Evolutionary conservation across 2,113 vertebrate genomes (phyloP), one percentile per base, ranked within the genome.

Genomic region (Pomatorhinus ruficollis): DNA sequence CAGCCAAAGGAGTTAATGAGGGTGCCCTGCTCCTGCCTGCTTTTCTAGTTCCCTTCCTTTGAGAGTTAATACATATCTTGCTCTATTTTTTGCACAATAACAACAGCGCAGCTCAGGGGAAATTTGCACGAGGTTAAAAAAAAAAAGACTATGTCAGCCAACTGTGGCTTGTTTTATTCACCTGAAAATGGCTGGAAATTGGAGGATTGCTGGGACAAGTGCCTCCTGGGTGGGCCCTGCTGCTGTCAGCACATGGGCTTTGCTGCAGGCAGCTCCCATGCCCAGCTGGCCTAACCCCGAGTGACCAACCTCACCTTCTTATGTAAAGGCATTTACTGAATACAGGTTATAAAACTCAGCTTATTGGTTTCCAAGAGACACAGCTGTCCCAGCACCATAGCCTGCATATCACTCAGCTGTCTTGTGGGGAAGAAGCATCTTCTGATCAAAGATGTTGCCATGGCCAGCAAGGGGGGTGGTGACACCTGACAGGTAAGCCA

Each of bases 31-130:
- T 87, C 85, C 65, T 85, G 37, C 65, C 24, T 59, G 57, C 61
- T 83, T 88, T 87, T 76, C 82, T 71, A 65, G 83, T 70, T 90
- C 87, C 31, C 85, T 90, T 90, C 90, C 90, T 92, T 57, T 76
- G 95, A 80, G 85, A 93, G 71, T 70, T 92, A 77, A 94, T 88
- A 83, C 72, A 71, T 79, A 65, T 65, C 92, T 83, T 90, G 76
- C 63, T 96, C 92, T 90, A 92, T 57, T 92, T 93, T 93, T 87
- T 79, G 50, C 59, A 86, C 63, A 85, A 72, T 88, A 87, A 95
- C 93, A 94, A 94, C 90, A 61, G 74, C 0, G 0, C 86, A 88
- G 52, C 85, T 83, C 85, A 79, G 66, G 89, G 83, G 86, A 96
- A 86, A 83, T 77, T 52, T 89, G 66, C 80, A 74, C 35, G 1